Evolutionary conservation across 30 jellyfish, hydroid and myxozoan species (phyloP).

Genomic region (Aurelia sp.): DNA sequence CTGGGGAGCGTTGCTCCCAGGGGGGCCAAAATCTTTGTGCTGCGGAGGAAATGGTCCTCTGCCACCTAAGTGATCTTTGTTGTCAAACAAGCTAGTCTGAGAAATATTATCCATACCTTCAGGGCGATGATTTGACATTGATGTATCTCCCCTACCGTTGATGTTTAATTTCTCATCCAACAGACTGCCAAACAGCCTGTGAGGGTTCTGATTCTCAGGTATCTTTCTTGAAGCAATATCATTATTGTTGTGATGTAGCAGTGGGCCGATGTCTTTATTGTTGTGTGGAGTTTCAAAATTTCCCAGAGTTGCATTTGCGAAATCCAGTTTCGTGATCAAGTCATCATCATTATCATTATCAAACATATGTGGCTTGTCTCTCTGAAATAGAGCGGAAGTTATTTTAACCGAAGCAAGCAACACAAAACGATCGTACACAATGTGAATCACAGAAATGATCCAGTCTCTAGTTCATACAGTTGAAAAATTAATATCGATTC

Average conservation of each 20-base stretch:
- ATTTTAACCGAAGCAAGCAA: neutral
- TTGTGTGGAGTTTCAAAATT: conserved; percentile 3
- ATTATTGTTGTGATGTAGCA: too few species aligned
- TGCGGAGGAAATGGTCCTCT: neutral
- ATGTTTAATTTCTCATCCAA: conserved; percentile 5
- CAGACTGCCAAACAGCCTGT: conserved; percentile 1
- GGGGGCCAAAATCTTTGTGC: conserved; percentile 25
- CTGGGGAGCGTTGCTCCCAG: neutral
- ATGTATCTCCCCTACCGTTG: neutral
- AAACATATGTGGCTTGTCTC: conserved; percentile 15
- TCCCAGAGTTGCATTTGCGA: conserved; percentile 2
- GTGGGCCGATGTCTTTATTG: too few species aligned
- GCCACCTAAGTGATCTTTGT: neutral
- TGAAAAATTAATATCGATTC: too few species aligned
- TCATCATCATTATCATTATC: neutral
- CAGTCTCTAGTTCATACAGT: too few species aligned
- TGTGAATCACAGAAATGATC: too few species aligned
- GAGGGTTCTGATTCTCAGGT: neutral
- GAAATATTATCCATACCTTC: neutral
- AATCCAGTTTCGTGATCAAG: conserved; percentile 12
- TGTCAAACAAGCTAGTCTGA: neutral
- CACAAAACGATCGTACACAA: too few species aligned
- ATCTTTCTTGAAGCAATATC: too few species aligned
- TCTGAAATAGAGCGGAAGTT: conserved; percentile 16
- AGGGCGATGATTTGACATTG: neutral